Evolutionary conservation across 2,888 invertebrate species (phyloP).

Genomic region (Poecilus cupreus): DNA sequence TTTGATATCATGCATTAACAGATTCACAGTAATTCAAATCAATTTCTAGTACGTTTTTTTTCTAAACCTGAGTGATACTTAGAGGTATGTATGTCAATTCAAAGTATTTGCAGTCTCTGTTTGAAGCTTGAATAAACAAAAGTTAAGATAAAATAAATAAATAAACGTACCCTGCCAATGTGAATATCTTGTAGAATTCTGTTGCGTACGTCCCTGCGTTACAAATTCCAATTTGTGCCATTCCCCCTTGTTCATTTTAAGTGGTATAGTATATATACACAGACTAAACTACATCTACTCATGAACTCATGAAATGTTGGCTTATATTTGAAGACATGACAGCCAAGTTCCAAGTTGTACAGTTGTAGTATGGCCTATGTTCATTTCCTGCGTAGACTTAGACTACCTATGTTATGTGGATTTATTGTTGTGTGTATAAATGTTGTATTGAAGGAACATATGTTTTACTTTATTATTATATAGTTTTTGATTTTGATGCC

Average conservation of each 20-base stretch:
- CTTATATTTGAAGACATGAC: not conserved
- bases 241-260: too few species aligned
- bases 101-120: too few species aligned
- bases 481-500: conserved; percentile 2
- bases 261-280: not conserved
- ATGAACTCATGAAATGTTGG: not conserved
- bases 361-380: not conserved
- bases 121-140: too few species aligned
- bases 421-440: conserved; percentile 24
- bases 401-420: not conserved
- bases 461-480: not conserved
- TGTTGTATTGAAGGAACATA: conserved; percentile 1
- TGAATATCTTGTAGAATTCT: not conserved
- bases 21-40: too few species aligned
- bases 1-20: too few species aligned
- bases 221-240: not conserved
- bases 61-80: too few species aligned
- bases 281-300: not conserved
- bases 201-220: not conserved
- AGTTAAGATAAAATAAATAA: conserved; percentile 20
- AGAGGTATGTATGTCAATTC: too few species aligned
- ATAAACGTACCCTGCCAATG: not conserved
- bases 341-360: not conserved
- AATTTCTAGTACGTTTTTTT: too few species aligned
- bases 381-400: not conserved